Conservation (phyloP, 2,797 vertebrate species). For the Graptemys geographica region DNA sequence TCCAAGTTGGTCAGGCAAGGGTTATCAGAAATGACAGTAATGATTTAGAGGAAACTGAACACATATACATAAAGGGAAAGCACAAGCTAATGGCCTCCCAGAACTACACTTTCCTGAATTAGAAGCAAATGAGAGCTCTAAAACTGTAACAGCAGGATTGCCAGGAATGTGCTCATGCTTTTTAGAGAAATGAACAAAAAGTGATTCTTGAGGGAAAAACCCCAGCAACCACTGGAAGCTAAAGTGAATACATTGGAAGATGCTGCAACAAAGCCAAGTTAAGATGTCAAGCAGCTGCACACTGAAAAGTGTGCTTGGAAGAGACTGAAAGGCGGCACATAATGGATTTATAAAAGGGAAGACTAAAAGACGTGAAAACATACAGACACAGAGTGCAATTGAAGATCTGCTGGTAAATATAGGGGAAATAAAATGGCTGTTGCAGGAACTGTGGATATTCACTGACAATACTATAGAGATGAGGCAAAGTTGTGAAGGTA, state of each 20-base stretch:
- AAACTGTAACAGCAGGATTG: not conserved
- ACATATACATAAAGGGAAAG: not conserved
- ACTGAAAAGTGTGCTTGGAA: not conserved
- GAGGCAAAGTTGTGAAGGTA: not conserved
- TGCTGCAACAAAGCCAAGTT: not conserved
- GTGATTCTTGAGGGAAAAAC: not conserved
- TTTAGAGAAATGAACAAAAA: not conserved
- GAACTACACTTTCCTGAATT: not conserved
- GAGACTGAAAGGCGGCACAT: not conserved
- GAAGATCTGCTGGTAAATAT: not conserved
- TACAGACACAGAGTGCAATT: not conserved
- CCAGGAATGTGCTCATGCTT: not conserved
- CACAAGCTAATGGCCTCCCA: not conserved
- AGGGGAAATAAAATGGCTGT: not conserved
- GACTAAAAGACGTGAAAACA: not conserved
- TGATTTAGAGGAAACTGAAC: not conserved
- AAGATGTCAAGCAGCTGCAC: not conserved
- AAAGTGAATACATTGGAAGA: not conserved
- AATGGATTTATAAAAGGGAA: not conserved
- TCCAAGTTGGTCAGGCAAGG: not conserved
- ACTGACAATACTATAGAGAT: not conserved
- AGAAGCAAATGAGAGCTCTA: not conserved
- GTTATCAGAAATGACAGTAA: not conserved
- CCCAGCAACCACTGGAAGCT: not conserved
- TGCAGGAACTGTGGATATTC: not conserved